These are phyloP conservation scores for Apodemia hepburni DNA, from an alignment of 2,888 invertebrate species.

Conservation along the genomic window DNA sequence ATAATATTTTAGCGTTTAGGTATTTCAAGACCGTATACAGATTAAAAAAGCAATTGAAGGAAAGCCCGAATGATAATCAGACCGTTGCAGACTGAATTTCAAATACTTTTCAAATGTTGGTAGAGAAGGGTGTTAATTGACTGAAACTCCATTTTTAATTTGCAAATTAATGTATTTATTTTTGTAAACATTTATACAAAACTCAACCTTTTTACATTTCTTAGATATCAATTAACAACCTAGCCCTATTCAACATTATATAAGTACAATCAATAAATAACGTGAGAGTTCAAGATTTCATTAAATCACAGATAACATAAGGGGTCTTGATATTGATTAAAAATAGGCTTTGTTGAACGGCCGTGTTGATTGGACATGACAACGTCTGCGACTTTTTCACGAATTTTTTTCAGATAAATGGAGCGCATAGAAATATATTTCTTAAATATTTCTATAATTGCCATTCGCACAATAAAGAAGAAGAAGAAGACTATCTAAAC, in stretches of 20 bases:
- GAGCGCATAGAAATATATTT: too few relatives aligned
- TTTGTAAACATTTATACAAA: conserved; percentile 72
- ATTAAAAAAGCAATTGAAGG: conserved; percentile 48
- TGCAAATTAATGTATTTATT: conserved; percentile 73
- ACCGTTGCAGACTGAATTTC: conserved; percentile 33
- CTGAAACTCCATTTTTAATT: conserved; percentile 76
- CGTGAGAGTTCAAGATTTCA: conserved; percentile 55
- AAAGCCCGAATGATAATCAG: conserved; percentile 40
- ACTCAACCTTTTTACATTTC: conserved; percentile 65
- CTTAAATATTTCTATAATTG: too few relatives aligned
- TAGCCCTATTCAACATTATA: conserved; percentile 66
- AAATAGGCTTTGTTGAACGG: not conserved
- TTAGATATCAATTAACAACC: conserved; percentile 76
- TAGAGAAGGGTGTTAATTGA: conserved; percentile 79
- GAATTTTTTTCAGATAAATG: too few relatives aligned
- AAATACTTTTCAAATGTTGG: conserved; percentile 39
- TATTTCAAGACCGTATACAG: conserved; percentile 44
- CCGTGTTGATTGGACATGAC: not conserved
- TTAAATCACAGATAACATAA: conserved; percentile 55
- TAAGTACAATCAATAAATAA: conserved; percentile 45
- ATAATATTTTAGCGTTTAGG: conserved; percentile 26
- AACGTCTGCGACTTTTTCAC: not conserved
- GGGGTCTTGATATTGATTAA: not conserved
- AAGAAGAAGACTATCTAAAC: too few relatives aligned
- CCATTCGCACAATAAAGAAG: too few relatives aligned